These are phyloP conservation scores for Cossypha caffra DNA, from an alignment of 2,797 vertebrate species.

Conservation along the genomic window DNA sequence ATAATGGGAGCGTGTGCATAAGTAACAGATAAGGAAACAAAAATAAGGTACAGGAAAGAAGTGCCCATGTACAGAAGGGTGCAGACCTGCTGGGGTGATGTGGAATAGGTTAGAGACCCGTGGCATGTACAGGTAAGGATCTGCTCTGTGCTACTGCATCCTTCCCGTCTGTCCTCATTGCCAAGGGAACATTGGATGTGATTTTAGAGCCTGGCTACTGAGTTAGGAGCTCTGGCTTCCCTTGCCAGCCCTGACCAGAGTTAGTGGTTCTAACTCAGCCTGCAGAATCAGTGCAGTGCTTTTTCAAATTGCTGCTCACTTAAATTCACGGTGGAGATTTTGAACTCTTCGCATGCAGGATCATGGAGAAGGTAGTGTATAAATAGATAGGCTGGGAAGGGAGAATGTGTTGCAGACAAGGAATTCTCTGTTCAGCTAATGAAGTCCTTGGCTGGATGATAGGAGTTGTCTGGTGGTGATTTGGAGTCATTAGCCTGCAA, in stretches of 20 bases:
- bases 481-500: background rate
- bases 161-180: background rate
- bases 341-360: background rate
- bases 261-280: background rate
- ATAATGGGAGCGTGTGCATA: background rate
- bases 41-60: background rate
- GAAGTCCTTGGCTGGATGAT: background rate
- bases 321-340: background rate
- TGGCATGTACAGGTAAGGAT: accelerated
- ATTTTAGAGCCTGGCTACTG: background rate
- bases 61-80: background rate
- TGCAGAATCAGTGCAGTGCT: background rate
- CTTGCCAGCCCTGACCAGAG: background rate
- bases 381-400: background rate
- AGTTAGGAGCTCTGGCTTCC: background rate
- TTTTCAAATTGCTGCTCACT: background rate
- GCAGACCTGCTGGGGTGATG: background rate
- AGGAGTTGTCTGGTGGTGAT: background rate
- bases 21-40: background rate
- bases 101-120: background rate
- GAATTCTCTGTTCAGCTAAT: background rate
- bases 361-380: background rate
- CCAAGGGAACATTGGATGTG: accelerated
- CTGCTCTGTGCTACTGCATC: background rate
- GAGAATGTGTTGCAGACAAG: background rate